phyloP scores from a whole-genome alignment of 2,888 invertebrate genomes.

The Crocallis elinguaria region DNA sequence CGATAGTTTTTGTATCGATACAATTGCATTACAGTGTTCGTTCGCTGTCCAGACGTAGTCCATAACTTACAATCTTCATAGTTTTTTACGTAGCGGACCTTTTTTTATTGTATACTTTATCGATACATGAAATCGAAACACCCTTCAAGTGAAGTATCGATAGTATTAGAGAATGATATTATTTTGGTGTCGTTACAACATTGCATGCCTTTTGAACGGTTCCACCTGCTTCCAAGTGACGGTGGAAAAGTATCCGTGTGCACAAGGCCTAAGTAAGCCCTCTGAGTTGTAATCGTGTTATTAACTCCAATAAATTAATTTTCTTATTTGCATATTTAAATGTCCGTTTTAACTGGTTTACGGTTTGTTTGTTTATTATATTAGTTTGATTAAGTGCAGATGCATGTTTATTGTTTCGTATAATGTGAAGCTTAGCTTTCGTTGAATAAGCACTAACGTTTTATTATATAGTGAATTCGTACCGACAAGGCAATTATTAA shows the following conservation, averaged over 20 bases:
- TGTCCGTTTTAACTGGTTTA: slow-evolving; percentile 62
- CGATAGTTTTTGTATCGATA: background rate
- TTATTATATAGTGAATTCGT: background rate
- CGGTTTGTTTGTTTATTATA: slow-evolving; percentile 54
- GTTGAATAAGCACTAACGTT: background rate
- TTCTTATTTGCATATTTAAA: slow-evolving; percentile 72
- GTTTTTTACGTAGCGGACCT: no score
- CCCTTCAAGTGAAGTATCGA: no score
- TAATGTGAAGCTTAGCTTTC: background rate
- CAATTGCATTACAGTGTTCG: background rate
- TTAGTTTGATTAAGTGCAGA: slow-evolving; percentile 44
- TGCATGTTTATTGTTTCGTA: slow-evolving; percentile 30
- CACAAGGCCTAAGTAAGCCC: slow-evolving; percentile 36
- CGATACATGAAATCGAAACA: no score
- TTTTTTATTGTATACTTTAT: no score
- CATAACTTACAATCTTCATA: no score
- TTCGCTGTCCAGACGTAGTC: no score
- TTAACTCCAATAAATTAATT: slow-evolving; percentile 63
- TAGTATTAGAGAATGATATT: background rate
- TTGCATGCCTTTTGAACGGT: background rate
- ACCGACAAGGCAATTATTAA: background rate
- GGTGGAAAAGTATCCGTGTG: slow-evolving; percentile 35
- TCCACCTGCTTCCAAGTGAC: background rate
- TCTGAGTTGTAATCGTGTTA: slow-evolving; percentile 60
- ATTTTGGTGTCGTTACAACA: background rate